Percentiles rank a stretch among this genome's conserved stretches.
Conservation (phyloP, 2,797 vertebrate genomes). For the Rhodeus uyekii region DNA sequence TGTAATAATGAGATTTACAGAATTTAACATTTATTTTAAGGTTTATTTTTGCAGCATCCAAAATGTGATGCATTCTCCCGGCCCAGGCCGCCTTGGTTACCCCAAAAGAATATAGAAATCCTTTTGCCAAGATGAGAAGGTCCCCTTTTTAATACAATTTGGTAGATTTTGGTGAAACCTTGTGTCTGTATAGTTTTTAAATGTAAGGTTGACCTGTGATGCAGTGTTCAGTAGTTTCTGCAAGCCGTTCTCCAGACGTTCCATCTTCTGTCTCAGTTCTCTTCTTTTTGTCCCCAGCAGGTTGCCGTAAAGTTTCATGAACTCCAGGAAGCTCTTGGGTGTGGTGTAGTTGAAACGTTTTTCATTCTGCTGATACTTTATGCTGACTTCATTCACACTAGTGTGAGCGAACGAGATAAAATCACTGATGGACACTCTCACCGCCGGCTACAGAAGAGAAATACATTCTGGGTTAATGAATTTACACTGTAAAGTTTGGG, state of each 20-base stretch:
- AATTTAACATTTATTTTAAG: neutral
- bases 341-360: constrained; percentile 85
- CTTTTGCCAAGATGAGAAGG: neutral
- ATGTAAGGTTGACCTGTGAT: constrained; percentile 58
- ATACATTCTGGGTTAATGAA: constrained; percentile 13
- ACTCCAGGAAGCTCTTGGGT: constrained; percentile 85
- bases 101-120: neutral
- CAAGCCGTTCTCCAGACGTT: constrained; percentile 77
- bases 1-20: neutral
- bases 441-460: constrained; percentile 64
- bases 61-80: neutral
- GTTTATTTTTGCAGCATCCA: neutral
- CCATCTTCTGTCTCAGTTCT: constrained; percentile 77
- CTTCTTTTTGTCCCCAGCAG: constrained; percentile 74
- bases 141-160: neutral
- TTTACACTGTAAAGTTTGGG: neutral
- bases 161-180: neutral
- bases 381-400: constrained; percentile 77
- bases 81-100: neutral
- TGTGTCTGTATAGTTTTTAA: neutral
- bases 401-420: constrained; percentile 79
- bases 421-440: constrained; percentile 76
- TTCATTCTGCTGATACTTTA: constrained; percentile 84
- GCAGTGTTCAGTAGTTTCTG: constrained; percentile 75
- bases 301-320: constrained; percentile 79